Conservation (phyloP, 2,888 invertebrate genomes). For the Sclerodermus sp. region DNA sequence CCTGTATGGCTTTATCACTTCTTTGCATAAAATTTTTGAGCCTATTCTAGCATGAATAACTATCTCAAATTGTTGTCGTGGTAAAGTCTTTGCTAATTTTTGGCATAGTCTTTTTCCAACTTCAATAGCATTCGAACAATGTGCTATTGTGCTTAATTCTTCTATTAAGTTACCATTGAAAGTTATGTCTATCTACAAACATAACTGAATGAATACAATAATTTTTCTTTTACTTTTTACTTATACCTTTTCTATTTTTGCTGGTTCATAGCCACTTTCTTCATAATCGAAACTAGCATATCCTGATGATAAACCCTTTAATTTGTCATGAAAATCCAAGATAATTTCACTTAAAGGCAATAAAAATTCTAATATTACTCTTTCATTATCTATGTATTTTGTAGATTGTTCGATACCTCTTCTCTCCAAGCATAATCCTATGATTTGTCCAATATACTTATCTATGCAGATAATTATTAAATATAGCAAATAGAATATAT, state of each 20-base stretch:
- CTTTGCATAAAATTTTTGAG: constrained; percentile 79
- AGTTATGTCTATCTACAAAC: constrained; percentile 69
- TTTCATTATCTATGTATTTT: constrained; percentile 77
- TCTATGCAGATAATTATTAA: constrained; percentile 48
- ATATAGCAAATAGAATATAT: not conserved
- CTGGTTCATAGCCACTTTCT: constrained; percentile 77
- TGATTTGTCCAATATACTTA: constrained; percentile 71
- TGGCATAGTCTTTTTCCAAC: constrained; percentile 71
- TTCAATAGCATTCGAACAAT: constrained; percentile 67
- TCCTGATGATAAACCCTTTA: constrained; percentile 89
- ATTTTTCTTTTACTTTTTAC: too few species aligned
- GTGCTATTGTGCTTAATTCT: constrained; percentile 82
- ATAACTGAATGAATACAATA: not conserved
- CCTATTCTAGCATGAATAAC: constrained; percentile 83
- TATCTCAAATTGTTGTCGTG: constrained; percentile 76
- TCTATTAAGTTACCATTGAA: constrained; percentile 82
- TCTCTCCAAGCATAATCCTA: constrained; percentile 73
- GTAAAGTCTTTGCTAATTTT: constrained; percentile 82
- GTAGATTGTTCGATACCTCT: constrained; percentile 73
- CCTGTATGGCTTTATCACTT: constrained; percentile 81
- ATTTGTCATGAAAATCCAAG: constrained; percentile 89
- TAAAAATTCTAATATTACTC: constrained; percentile 79
- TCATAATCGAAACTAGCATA: constrained; percentile 96
- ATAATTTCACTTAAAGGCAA: constrained; percentile 93
- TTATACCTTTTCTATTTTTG: constrained; percentile 77